phyloP scores from a whole-genome alignment of 2,797 vertebrate species.

The Sphenopsis melanotis region DNA sequence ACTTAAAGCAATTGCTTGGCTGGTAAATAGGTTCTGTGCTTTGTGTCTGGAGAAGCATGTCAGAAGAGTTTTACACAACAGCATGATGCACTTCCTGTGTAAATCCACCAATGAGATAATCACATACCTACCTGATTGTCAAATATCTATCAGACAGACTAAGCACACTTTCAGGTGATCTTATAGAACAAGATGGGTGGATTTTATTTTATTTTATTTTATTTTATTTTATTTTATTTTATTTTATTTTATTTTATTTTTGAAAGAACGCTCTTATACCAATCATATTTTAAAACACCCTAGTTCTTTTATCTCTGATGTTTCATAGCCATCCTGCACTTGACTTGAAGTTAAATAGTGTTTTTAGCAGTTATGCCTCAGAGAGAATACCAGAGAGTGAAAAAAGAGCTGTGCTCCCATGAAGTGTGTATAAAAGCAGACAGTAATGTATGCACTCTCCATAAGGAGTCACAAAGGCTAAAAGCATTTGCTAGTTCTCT shows the following conservation, averaged over 20 bases:
- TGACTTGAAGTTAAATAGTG: neutral
- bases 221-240: too few species aligned
- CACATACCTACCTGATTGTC: neutral
- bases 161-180: neutral
- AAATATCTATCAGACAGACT: neutral
- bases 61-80: neutral
- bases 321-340: neutral
- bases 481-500: constrained; percentile 2
- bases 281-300: neutral
- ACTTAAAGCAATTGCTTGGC: neutral
- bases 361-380: neutral
- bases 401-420: neutral
- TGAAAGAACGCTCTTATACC: neutral
- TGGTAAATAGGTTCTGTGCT: neutral
- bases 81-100: neutral
- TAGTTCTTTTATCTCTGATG: neutral
- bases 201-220: too few species aligned
- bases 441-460: neutral
- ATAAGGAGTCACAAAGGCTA: neutral
- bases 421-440: neutral
- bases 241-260: neutral
- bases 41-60: neutral
- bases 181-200: neutral
- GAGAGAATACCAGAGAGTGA: neutral
- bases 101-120: neutral